phyloP scores from a whole-genome alignment of 53 echinoderm and acorn worm genomes.

The Pentamera pediparva region DNA sequence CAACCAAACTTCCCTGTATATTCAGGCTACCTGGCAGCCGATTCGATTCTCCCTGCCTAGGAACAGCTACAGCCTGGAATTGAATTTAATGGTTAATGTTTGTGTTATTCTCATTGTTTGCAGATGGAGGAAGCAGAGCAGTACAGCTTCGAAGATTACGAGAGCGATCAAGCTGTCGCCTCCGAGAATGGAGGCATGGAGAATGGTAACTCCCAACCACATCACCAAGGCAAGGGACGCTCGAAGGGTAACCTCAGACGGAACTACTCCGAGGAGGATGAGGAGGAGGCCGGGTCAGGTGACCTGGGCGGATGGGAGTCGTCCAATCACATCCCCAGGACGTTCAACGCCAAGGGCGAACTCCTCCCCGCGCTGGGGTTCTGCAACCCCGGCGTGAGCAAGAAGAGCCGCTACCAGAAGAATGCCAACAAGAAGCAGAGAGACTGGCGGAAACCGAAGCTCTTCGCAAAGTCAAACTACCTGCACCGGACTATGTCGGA shows the following conservation, averaged over 20 bases:
- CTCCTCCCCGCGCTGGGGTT: background rate
- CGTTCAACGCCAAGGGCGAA: conserved; percentile 20
- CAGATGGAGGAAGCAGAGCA: conserved; percentile 91
- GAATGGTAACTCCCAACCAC: background rate
- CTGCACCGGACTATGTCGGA: conserved; percentile 23
- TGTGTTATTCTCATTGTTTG: conserved; percentile 2
- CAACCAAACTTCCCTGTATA: too few species aligned
- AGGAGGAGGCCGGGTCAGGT: background rate
- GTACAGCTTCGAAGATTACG: conserved; percentile 98
- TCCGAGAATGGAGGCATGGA: background rate
- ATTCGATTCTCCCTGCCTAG: too few species aligned
- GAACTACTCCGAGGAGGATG: background rate
- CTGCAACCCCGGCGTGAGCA: conserved; percentile 1
- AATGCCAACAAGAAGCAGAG: conserved; percentile 22
- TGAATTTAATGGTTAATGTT: background rate
- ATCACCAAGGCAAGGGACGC: background rate
- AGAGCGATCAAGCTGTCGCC: conserved; percentile 22
- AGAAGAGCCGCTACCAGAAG: conserved; percentile 22
- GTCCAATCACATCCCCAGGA: background rate
- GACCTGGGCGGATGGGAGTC: background rate
- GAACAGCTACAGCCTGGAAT: too few species aligned
- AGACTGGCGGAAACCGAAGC: conserved; percentile 29
- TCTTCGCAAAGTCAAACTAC: conserved; percentile 20
- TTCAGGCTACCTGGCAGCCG: too few species aligned
- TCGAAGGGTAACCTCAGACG: background rate